Evolutionary conservation across 2,113 vertebrate species (phyloP).

Genomic region (Archilochus colubris): DNA sequence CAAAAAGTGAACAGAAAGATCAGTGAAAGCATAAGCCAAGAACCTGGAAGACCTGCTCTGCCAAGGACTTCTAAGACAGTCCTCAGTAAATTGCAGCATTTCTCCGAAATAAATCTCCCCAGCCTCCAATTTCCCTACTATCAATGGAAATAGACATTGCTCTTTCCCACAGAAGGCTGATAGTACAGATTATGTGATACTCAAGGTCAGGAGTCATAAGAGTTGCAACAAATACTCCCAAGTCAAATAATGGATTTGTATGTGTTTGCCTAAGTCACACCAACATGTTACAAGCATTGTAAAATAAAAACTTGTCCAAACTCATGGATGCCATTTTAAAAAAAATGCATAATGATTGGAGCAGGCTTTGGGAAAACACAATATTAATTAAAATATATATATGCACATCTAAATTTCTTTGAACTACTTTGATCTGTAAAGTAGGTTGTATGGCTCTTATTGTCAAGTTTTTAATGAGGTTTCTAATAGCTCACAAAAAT

Average conservation of each 20-base stretch:
- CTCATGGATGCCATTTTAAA: background rate
- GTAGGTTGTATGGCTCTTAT: background rate
- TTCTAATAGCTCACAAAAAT: background rate
- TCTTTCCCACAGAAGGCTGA: background rate
- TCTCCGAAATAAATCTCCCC: background rate
- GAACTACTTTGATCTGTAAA: conserved; percentile 25
- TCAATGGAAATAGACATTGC: background rate
- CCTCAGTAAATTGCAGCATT: background rate
- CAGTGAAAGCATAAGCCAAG: background rate
- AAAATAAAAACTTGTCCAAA: background rate
- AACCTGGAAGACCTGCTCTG: background rate
- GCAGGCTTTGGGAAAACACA: background rate
- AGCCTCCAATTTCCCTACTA: background rate
- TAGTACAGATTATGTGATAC: accelerated
- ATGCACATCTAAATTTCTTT: conserved; percentile 1
- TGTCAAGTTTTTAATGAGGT: conserved; percentile 6
- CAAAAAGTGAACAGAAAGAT: background rate
- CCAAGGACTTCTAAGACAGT: background rate
- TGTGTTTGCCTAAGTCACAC: background rate
- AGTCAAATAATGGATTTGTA: background rate
- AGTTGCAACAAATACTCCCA: background rate
- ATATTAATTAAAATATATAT: background rate
- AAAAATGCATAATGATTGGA: background rate
- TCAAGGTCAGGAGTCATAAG: background rate
- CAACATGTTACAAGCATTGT: background rate